Percentiles rank a stretch among this genome's conserved stretches.
Conservation (phyloP, 2,888 invertebrate genomes). For the Epiblema foenella region DNA sequence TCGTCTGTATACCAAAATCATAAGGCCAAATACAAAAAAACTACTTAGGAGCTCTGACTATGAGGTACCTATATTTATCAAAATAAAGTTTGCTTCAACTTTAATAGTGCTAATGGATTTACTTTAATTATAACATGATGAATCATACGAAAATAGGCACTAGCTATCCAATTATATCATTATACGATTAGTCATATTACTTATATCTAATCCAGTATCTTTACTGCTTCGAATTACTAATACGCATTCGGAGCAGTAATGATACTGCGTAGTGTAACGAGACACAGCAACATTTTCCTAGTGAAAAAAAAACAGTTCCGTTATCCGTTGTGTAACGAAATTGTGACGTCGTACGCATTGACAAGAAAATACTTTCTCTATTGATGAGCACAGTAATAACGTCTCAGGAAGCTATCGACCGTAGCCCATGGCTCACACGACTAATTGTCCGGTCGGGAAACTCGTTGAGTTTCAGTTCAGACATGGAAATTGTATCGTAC, state of each 20-base stretch:
- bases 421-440: not conserved
- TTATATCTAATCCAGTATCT: no score
- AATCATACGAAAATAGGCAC: not conserved
- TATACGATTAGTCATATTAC: constrained; percentile 9
- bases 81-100: not conserved
- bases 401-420: not conserved
- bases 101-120: not conserved
- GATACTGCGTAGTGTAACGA: constrained; percentile 23
- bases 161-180: not conserved
- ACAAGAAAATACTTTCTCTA: constrained; percentile 56
- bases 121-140: not conserved
- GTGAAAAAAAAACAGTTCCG: constrained; percentile 48
- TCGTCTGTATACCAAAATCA: no score
- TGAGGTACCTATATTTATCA: no score
- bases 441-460: not conserved
- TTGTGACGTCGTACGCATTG: constrained; percentile 46
- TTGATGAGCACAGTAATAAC: constrained; percentile 46
- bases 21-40: no score
- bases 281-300: constrained; percentile 34
- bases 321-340: constrained; percentile 52
- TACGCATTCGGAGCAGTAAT: constrained; percentile 13
- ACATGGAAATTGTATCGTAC: not conserved
- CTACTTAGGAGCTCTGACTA: no score
- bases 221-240: no score
- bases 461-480: not conserved